These are phyloP conservation scores for Protophormia terraenovae DNA, from an alignment of 2,888 invertebrate species.

Conservation along the genomic window DNA sequence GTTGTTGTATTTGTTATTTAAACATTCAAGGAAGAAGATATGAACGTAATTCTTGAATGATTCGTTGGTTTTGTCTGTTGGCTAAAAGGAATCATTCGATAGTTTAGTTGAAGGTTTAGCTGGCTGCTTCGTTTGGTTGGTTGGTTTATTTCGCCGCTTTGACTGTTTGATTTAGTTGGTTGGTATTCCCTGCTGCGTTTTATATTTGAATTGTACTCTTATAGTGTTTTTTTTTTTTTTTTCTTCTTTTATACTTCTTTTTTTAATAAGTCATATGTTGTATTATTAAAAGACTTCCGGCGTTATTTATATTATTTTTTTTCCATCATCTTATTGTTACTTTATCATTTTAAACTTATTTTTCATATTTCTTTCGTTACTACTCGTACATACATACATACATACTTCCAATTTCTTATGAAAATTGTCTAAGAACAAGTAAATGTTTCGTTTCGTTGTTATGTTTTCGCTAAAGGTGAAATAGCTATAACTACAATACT, in stretches of 20 bases:
- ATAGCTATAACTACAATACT: slow-evolving; percentile 39
- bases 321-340: slow-evolving; percentile 32
- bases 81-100: slow-evolving; percentile 25
- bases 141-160: slow-evolving; percentile 39
- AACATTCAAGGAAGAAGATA: slow-evolving; percentile 42
- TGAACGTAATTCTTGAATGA: slow-evolving; percentile 35
- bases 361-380: slow-evolving; percentile 30
- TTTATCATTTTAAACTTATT: slow-evolving; percentile 58
- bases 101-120: too few species aligned
- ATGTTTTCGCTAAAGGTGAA: slow-evolving; percentile 48
- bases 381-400: background rate
- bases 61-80: background rate
- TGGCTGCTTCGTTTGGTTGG: slow-evolving; percentile 24
- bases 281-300: slow-evolving; percentile 70
- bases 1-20: slow-evolving; percentile 30
- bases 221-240: background rate
- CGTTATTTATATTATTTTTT: slow-evolving; percentile 59
- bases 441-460: slow-evolving; percentile 31
- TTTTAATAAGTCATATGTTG: slow-evolving; percentile 67
- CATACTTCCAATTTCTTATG: slow-evolving; percentile 6
- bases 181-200: slow-evolving; percentile 68
- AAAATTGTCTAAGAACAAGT: slow-evolving; percentile 49
- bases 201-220: slow-evolving; percentile 62
- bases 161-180: slow-evolving; percentile 57
- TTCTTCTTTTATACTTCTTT: slow-evolving; percentile 13